Evolutionary conservation across 2,113 vertebrate species (phyloP).

Genomic region (Cebidichthys violaceus): DNA sequence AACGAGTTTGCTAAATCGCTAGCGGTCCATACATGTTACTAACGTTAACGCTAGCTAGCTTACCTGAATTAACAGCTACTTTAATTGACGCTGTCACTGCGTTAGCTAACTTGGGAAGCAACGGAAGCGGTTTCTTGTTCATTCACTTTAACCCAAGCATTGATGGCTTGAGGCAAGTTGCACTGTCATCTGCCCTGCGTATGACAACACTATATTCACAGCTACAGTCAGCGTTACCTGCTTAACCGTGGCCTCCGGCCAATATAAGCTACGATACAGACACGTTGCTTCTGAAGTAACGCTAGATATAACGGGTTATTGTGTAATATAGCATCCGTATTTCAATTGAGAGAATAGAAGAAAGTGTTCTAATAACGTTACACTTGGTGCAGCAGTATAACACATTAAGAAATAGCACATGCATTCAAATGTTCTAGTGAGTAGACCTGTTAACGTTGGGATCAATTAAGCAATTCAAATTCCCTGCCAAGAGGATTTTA

Average conservation of each 20-base stretch:
- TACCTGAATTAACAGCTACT: not conserved
- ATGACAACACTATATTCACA: not conserved
- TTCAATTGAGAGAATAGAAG: not conserved
- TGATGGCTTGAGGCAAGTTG: no score
- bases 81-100: not conserved
- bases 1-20: not conserved
- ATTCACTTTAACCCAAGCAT: not conserved
- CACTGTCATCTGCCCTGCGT: not conserved
- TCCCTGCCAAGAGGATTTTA: not conserved
- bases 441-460: not conserved
- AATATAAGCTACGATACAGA: no score
- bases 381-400: not conserved
- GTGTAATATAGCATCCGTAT: not conserved
- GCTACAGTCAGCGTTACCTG: not conserved
- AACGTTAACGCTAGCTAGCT: not conserved
- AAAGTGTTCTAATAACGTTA: not conserved
- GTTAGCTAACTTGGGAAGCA: no score
- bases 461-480: not conserved
- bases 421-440: not conserved
- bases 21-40: not conserved
- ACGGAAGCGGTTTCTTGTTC: not conserved
- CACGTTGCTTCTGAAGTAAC: not conserved
- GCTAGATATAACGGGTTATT: not conserved
- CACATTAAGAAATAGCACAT: not conserved
- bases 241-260: not conserved